phyloP scores from a whole-genome alignment of 2,888 invertebrate genomes.

The Tenthredo mesomela region DNA sequence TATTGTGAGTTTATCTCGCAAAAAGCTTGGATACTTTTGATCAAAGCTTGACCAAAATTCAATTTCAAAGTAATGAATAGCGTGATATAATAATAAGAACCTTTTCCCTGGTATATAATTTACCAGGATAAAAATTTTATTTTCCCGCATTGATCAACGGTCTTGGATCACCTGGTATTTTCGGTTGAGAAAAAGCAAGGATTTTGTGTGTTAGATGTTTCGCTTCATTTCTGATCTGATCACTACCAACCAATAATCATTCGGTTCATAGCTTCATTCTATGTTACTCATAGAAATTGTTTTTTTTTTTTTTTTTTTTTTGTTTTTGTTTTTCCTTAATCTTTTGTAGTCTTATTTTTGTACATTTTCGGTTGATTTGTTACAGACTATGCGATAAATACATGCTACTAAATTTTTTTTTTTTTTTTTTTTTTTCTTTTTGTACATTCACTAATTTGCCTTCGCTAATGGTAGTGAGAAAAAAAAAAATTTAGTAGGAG shows the following conservation, averaged over 20 bases:
- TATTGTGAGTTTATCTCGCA: not conserved
- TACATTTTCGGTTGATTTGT: conserved; percentile 27
- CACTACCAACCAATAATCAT: conserved; percentile 19
- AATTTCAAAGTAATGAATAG: not conserved
- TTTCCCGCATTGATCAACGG: not conserved
- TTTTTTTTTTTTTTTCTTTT: not conserved
- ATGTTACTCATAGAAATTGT: not conserved
- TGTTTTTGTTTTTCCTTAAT: not conserved
- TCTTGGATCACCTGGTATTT: not conserved
- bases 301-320: not conserved
- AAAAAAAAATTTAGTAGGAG: conserved; percentile 43
- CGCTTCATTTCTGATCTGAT: conserved; percentile 3
- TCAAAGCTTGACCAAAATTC: conserved; percentile 15
- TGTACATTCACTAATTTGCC: conserved; percentile 54
- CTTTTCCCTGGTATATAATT: not conserved
- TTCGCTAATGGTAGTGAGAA: conserved; percentile 40
- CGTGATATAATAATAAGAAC: not conserved
- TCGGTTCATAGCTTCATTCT: not conserved
- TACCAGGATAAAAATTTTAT: not conserved
- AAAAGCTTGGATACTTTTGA: not conserved
- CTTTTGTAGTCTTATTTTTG: conserved; percentile 11
- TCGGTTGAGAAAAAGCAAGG: conserved; percentile 7
- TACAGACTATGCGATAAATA: conserved; percentile 7
- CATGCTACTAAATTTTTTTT: conserved; percentile 33
- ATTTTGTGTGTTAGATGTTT: conserved; percentile 2